Base-by-base conservation (phyloP, 2,797 vertebrate genomes). In the Sciurus carolinensis region DNA sequence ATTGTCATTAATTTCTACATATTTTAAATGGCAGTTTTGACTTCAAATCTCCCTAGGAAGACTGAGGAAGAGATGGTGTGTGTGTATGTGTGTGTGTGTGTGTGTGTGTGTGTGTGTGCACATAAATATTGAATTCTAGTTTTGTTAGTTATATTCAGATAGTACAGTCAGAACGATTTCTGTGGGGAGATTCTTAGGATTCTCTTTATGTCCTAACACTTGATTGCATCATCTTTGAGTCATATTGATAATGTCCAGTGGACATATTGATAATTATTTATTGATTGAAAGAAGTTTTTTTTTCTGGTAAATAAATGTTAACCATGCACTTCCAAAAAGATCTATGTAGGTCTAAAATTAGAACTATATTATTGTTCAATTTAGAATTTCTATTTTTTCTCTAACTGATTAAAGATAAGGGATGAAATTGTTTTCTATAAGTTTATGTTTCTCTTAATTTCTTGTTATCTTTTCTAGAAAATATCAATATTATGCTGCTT, bases 1-100 rank as follows among this genome's bases (percentile, higher is more conserved):
- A 83, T 69, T 85, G 47, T 59, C 33, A 71, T 77, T 87, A 22
- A 86, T 62, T 83, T 95, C 44, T 95, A 76, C 80, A 75, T 88
- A 76, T 75, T 91, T 69, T 73, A 26, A 33, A 82, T 57, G 88
- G 67, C 6, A 54, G 7, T 64, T 94, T 95, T 80, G 20, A 80
- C 64, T 95, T 84, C 20, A 44, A 0, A 84, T 95, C 6, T 91
- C 33, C 30, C 24, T 10, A 83, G 52, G 42, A 88, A 20, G 28
- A 83, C 42, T 52, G 75, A 84, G 57, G 66, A 77, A 66, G 5
- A 76, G 24, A 20, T 42, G 11, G 8, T 64, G 4, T 50, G 13
- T 64, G 4, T 84, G 57, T 73, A 33, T 44, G 14, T 44, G 42
- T 50, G 33, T 62, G 26, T 22, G 22, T 39, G 3, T 80, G 11